phyloP scores from a whole-genome alignment of 2,113 vertebrate species.

The Gopherus flavomarginatus region DNA sequence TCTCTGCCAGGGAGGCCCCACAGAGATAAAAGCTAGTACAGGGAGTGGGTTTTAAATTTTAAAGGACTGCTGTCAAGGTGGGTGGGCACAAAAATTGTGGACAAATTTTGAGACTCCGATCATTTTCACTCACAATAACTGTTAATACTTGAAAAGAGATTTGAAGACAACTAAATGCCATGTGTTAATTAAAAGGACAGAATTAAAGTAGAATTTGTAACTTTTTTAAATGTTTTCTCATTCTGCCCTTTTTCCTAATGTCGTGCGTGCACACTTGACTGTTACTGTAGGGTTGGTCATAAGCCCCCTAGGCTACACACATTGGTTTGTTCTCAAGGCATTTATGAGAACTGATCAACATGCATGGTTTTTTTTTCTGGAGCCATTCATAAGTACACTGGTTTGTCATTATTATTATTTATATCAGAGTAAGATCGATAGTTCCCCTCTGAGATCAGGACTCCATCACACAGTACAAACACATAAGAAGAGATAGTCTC shows the following conservation, averaged over 20 bases:
- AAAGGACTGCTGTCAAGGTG: background rate
- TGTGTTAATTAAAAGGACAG: background rate
- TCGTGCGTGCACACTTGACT: background rate
- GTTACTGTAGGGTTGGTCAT: background rate
- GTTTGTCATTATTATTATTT: background rate
- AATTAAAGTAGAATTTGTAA: background rate
- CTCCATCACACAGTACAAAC: background rate
- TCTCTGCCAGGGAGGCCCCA: background rate
- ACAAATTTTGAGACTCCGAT: background rate
- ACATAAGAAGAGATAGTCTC: background rate
- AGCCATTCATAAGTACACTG: background rate
- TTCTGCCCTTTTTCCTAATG: background rate
- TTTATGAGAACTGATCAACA: background rate
- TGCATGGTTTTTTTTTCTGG: background rate
- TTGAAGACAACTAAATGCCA: background rate
- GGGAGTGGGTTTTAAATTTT: background rate
- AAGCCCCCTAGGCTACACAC: background rate
- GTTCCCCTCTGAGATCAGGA: background rate
- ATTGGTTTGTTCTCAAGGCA: background rate
- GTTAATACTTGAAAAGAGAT: background rate
- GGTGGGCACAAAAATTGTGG: accelerated
- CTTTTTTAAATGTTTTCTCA: background rate
- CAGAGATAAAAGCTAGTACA: background rate
- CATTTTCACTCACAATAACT: background rate
- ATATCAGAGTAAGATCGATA: background rate